Evolutionary conservation across 2,888 invertebrate genomes (phyloP), one percentile per base, ranked within the genome.

Genomic region (Metopia argyrocephala): DNA sequence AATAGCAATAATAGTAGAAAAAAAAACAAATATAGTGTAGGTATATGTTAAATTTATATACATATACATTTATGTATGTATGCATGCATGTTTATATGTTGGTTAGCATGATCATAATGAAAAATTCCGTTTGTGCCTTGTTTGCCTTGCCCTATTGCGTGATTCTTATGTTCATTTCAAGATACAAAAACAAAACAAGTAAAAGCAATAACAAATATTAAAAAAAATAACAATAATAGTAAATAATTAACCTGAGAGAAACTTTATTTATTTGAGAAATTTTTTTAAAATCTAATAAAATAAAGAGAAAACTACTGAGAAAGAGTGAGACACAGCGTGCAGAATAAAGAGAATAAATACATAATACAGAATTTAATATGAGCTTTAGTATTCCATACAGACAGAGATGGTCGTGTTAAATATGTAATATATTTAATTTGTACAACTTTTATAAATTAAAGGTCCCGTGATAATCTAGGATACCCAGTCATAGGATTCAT

Each of bases 91-190:
- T n/a, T n/a, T 20, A 18, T 4, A 28, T 2, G 20, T 18, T 64
- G 27, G 70, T 52, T 71, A 71, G 76, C 71, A 78, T 66, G 78
- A 78, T 84, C 83, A 78, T 83, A 81, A 68, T 68, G 59, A 81
- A 81, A 81, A 81, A 81, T 78, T 81, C 81, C 81, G 78, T 82
- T 79, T 79, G 82, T 82, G 82, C 82, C 86, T 85, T 87, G 89
- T 89, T 89, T 89, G 89, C 89, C 89, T 89, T 89, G 89, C 89
- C 89, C 89, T 89, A 89, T 88, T 89, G 89, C 89, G 89, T 89
- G 89, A 87, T 89, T 87, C 87, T 87, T 87, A 85, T 86, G 85
- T 86, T 74, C 76, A 76, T 76, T 81, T 38, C 74, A 31, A 38
- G 69, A 69, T 20, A 64, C n/a, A 64, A 28, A 38, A 48, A 38